A percentile compares a stretch with the other conserved stretches of the same genome.
Evolutionary conservation across 2,888 invertebrate species (phyloP).

Genomic region (Xanthia icteritia): DNA sequence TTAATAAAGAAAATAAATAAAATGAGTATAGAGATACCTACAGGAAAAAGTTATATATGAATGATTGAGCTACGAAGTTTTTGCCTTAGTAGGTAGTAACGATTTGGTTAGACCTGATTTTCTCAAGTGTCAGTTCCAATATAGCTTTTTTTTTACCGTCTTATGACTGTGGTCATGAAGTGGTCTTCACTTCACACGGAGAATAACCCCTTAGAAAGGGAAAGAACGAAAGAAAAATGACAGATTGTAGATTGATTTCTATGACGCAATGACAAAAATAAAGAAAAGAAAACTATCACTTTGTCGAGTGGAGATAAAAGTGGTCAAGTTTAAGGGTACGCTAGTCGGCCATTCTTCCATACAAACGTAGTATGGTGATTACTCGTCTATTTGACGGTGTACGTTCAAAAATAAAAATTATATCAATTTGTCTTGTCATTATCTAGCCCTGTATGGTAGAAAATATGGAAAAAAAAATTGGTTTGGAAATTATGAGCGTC

Average conservation of each 20-base stretch:
- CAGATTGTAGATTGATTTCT: background rate
- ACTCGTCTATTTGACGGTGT: no score
- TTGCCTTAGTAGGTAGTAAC: no score
- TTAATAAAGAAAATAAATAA: background rate
- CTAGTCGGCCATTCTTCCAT: no score
- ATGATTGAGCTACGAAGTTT: background rate
- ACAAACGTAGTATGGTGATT: no score
- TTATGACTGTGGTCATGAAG: background rate
- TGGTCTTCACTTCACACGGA: background rate
- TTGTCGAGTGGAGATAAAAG: no score
- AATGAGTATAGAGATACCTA: background rate
- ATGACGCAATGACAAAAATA: background rate
- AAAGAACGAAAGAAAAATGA: background rate
- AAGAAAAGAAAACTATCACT: background rate
- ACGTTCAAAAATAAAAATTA: no score
- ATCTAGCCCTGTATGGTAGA: no score
- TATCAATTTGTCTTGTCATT: no score
- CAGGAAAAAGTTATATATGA: no score
- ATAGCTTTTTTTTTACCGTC: background rate
- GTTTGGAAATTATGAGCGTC: no score
- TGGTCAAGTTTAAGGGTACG: no score
- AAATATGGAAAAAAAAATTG: no score
- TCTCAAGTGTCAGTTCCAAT: background rate
- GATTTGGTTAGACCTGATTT: background rate
- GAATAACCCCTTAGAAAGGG: background rate